These are phyloP conservation scores for Blastomussa wellsi DNA, from an alignment of 92 coral and sea anemone genomes.

Conservation along the genomic window DNA sequence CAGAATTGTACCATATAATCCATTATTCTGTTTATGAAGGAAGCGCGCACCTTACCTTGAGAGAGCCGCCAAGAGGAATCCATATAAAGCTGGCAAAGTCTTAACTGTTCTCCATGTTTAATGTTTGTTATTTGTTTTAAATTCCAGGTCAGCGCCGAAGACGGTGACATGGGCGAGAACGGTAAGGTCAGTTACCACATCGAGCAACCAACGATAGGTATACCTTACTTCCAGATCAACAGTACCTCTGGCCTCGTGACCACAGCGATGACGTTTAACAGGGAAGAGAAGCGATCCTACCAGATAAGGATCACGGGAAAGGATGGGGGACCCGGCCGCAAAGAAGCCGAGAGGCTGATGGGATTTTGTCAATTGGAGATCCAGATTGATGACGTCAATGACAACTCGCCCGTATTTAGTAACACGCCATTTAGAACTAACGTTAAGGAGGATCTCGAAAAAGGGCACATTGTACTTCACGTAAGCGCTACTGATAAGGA, in stretches of 20 bases:
- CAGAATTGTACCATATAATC: no score
- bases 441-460: constrained; percentile 71
- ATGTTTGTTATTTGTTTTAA: neutral
- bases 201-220: constrained; percentile 49
- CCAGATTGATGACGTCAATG: constrained; percentile 80
- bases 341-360: constrained; percentile 78
- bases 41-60: no score
- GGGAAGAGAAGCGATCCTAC: constrained; percentile 67
- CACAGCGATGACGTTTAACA: constrained; percentile 76
- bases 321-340: constrained; percentile 73
- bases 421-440: constrained; percentile 59
- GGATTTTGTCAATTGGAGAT: constrained; percentile 90
- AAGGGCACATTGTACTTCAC: constrained; percentile 70
- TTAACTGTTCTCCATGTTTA: neutral
- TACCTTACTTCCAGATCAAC: constrained; percentile 67
- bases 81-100: no score
- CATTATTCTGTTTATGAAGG: no score
- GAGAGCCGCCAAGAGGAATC: no score
- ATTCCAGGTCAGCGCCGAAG: constrained; percentile 81
- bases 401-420: constrained; percentile 78
- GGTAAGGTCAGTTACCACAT: constrained; percentile 84
- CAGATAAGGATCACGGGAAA: constrained; percentile 65
- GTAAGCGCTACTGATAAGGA: constrained; percentile 88
- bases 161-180: constrained; percentile 82
- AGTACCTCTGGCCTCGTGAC: constrained; percentile 76